Evolutionary conservation across 2,888 invertebrate genomes (phyloP), one percentile per base, ranked within the genome.

Genomic region (Phortica magna): DNA sequence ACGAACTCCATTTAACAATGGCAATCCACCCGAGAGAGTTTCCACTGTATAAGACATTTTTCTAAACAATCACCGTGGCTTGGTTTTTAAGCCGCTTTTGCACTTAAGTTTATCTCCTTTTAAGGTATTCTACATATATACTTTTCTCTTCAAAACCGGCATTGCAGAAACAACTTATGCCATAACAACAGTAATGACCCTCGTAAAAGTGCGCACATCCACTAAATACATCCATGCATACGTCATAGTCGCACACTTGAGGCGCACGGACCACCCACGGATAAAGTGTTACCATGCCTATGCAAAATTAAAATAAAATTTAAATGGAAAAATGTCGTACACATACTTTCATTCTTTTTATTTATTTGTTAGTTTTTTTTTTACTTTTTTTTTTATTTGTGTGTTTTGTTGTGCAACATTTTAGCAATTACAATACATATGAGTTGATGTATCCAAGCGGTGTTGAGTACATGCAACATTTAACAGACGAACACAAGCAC

Each of bases 301-400:
- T 61, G 19, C 19, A 55, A 85, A 85, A 85, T 85, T 88, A 87
- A 85, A 85, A 88, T 85, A 87, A 85, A 85, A 88, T 88, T 85
- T 88, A 88, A 88, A 85, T 88, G 88, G 88, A 85, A 88, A 85
- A 85, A 84, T 87, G 88, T 85, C 88, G 85, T 79, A 55, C 70
- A 55, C 55, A 55, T 7, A 19, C 17, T 61, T 61, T 61, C 22
- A 10, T 61, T 19, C 9, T 59, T 19, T 59, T 48, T 48, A 31
- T 22, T 65, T 6, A 19, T 65, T 7, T 57, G 17, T 57, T n/a
- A 14, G 12, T 41, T 65, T 12, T 65, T n/a, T 78, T 84, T 76
- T 80, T 86, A 87, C 14, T 12, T 48, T 9, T 19, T 14, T 59
- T 2, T 17, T 6, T 59, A 19, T 65, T 22, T 59, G 14, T 59